phyloP scores from a whole-genome alignment of 2,888 invertebrate genomes.

The Diploptera punctata region DNA sequence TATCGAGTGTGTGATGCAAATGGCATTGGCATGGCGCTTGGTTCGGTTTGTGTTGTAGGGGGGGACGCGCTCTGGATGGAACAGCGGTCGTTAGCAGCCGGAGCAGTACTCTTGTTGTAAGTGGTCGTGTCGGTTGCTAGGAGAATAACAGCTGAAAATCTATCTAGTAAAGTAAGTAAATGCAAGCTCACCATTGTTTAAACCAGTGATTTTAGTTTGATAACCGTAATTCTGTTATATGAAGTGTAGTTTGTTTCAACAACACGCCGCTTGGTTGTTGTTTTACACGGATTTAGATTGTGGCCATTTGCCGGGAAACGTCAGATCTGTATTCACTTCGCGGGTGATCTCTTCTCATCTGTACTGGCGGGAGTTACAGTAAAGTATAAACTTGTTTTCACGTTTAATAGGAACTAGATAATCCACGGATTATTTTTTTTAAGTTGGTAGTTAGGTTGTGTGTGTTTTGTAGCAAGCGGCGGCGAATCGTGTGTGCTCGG shows the following conservation, averaged over 20 bases:
- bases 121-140: conserved; percentile 10
- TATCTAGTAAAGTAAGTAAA: conserved; percentile 18
- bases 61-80: conserved; percentile 3
- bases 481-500: conserved; percentile 16
- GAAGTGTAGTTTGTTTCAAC: background rate
- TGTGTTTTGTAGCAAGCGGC: background rate
- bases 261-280: conserved; percentile 12
- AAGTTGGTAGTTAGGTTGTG: conserved; percentile 1
- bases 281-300: conserved; percentile 1
- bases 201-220: background rate
- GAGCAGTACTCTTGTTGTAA: conserved; percentile 20
- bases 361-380: background rate
- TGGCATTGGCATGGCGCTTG: background rate
- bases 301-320: conserved; percentile 34
- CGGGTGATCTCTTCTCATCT: background rate
- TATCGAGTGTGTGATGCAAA: background rate
- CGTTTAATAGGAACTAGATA: too few relatives aligned
- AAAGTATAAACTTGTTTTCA: background rate
- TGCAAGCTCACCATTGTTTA: background rate
- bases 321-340: conserved; percentile 24
- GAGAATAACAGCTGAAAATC: conserved; percentile 9
- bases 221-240: background rate
- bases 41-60: conserved; percentile 2
- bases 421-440: too few relatives aligned
- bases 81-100: conserved; percentile 25